These are phyloP conservation scores for Branchellion lobata DNA, from an alignment of 2,888 invertebrate species.

Conservation along the genomic window DNA sequence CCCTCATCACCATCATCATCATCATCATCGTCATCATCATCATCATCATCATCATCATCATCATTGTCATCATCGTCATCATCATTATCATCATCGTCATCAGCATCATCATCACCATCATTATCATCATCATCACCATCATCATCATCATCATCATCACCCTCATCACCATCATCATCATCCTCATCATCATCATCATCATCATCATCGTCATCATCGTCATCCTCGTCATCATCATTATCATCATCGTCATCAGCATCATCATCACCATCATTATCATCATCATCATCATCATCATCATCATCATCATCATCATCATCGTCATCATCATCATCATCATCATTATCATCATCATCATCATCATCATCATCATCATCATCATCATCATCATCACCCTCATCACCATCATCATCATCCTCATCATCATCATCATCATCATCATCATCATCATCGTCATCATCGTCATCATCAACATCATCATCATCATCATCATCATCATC, in stretches of 20 bases:
- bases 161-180: no score
- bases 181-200: no score
- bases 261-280: not conserved
- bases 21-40: no score
- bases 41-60: no score
- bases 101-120: no score
- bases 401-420: no score
- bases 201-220: slow-evolving; percentile 7
- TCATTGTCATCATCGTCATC: not conserved
- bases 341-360: not conserved
- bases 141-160: no score
- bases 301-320: not conserved
- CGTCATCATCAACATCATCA: not conserved
- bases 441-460: slow-evolving; percentile 3
- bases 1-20: no score
- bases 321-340: not conserved
- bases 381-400: not conserved
- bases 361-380: not conserved
- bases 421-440: not conserved
- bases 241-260: no score
- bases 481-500: no score
- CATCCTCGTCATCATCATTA: not conserved
- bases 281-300: not conserved
- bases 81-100: no score
- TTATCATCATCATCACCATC: no score